Base-by-base conservation (phyloP, 2,797 vertebrate species). In the Rhabdomys pumilio region DNA sequence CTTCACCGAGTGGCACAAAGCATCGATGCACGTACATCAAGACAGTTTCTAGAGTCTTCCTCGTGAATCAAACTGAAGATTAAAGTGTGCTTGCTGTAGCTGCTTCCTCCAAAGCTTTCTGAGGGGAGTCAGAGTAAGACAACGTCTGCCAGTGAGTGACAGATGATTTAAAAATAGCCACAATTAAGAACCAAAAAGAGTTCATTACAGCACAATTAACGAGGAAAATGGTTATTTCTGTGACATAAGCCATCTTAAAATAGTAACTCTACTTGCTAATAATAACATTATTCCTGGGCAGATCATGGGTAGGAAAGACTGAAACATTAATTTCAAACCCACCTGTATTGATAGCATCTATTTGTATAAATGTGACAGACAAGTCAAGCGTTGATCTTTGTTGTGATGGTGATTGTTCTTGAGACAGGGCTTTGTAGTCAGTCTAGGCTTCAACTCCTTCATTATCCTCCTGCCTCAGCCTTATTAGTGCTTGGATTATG, bases 191-290 rank as follows among this genome's bases (percentile, higher is more conserved):
- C 50, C 47, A 47, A 75, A 7, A 44, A 57, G 63, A 94, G 72
- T 85, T 94, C 94, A n/a, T 91, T 76, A 41, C 0, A n/a, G 72
- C 61, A 69, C 67, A 91, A 76, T 47, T 93, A 57, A 81, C 67
- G 85, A 88, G 47, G 53, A 94, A 85, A 95, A 81, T 81, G 73
- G n/a, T 95, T 91, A 75, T 91, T 96, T 93, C 72, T 97, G n/a
- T 69, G 59, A 79, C 24, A 85, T n/a, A 73, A 89, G 34, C 73
- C 47, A 73, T 73, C 69, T 93, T 80, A 88, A 53, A 88, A 80
- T 86, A 86, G 41, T 47, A 84, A 47, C 24, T 84, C 57, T 24
- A 59, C 34, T 79, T 50, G 38, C 59, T 85, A 81, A 34, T 67
- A 41, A 50, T 61, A 79, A 79, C 34, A 65, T 84, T 92, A 26